Evolutionary conservation across 2,113 vertebrate genomes (phyloP), one percentile per base, ranked within the genome.

Genomic region (Ramphastos sulfuratus): DNA sequence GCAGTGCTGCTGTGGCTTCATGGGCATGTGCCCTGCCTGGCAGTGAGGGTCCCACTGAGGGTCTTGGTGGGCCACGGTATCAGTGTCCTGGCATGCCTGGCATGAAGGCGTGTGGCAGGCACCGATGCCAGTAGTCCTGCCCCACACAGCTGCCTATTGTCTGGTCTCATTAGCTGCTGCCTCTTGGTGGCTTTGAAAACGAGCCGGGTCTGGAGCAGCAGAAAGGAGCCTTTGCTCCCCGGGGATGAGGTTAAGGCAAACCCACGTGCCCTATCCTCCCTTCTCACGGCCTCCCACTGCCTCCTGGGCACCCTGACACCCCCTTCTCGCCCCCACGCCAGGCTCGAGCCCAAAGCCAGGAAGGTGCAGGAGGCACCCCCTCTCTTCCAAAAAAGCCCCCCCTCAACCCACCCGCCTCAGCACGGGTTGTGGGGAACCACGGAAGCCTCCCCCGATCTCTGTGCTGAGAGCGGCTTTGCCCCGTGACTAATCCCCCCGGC

Each of bases 401-500:
- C 59, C 39, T 65, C 0, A 1, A 23, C 25, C 4, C 3, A 20
- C 16, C 31, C 3, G 4, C 60, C 66, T 46, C 2, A 1, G 13
- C 15, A 3, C 1, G 30, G 61, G 82, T 69, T 6, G 3, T 19
- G 5, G 71, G 42, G 70, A 79, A 80, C 66, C 2, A 1, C 16
- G 6, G 15, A 18, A 24, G 39, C 88, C 67, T 64, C 78, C 89
- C 77, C 76, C 70, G 58, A 85, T 85, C 85, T 93, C 35, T 78
- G 89, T 89, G 90, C 85, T 0, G 54, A 95, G 55, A 3, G 46
- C 9, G 52, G 77, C 85, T 82, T 82, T 91, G 64, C 66, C 54
- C 88, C n/a, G 37, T 94, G 95, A 95, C 94, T 95, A 92, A 95
- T 95, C 89, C 94, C 83, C 84, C 82, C n/a, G 37, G 83, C 86